Evolutionary conservation across 2,797 vertebrate species (phyloP).

Genomic region (Diplodus sargus): DNA sequence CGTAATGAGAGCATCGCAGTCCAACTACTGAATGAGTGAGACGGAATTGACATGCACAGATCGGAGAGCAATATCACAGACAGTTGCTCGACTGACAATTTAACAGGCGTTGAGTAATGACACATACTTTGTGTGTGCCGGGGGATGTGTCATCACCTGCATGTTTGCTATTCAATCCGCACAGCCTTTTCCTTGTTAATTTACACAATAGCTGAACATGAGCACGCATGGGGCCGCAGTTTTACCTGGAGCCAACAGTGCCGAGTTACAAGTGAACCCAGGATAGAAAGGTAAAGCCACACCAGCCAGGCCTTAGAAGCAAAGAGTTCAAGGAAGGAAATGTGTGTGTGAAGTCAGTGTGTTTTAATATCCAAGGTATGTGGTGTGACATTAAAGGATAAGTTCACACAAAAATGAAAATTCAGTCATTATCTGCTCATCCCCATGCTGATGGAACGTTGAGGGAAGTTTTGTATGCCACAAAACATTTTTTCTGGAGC

Average conservation of each 20-base stretch:
- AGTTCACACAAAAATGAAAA: conserved; percentile 20
- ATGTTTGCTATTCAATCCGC: conserved; percentile 86
- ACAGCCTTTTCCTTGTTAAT: conserved; percentile 83
- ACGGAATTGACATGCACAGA: conserved; percentile 5
- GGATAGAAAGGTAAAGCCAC: conserved; percentile 73
- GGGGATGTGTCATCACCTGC: conserved; percentile 85
- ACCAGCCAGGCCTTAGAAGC: conserved; percentile 47
- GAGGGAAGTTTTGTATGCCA: too few relatives aligned
- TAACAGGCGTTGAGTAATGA: conserved; percentile 78
- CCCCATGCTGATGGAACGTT: too few relatives aligned
- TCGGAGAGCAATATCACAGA: conserved; percentile 41
- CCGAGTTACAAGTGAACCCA: conserved; percentile 82
- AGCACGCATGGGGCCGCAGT: conserved; percentile 78
- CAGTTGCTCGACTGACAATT: conserved; percentile 62
- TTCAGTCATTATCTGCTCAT: too few relatives aligned
- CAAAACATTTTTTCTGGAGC: too few relatives aligned
- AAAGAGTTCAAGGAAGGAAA: conserved; percentile 63
- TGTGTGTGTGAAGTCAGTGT: conserved; percentile 35
- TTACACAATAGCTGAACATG: conserved; percentile 84
- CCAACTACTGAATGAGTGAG: conserved; percentile 4
- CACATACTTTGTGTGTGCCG: conserved; percentile 79
- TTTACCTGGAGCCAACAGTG: conserved; percentile 85
- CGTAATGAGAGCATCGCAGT: neutral
- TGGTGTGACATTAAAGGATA: conserved; percentile 21
- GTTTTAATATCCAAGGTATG: conserved; percentile 39